These are phyloP conservation scores for Ambastaia sidthimunki DNA, from an alignment of 2,797 vertebrate species.

Conservation along the genomic window DNA sequence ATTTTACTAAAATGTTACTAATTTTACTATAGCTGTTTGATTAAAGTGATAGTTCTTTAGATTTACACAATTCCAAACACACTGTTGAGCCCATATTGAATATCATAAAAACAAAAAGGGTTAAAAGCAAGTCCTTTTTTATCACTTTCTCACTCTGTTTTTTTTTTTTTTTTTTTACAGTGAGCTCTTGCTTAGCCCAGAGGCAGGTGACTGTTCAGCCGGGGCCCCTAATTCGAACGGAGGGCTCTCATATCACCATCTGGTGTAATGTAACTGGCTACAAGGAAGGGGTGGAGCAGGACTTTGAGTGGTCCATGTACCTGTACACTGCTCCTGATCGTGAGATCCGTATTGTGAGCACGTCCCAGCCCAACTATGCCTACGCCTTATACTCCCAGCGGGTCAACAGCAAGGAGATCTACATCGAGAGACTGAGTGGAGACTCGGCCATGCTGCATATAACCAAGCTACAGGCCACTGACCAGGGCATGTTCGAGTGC, in stretches of 20 bases:
- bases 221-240: conserved; percentile 82
- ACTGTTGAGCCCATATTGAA: no score
- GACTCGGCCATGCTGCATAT: conserved; percentile 87
- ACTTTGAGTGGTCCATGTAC: conserved; percentile 94
- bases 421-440: conserved; percentile 82
- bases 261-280: conserved; percentile 87
- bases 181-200: conserved; percentile 77
- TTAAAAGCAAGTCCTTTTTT: background rate
- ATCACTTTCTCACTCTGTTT: conserved; percentile 26
- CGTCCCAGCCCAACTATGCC: conserved; percentile 81
- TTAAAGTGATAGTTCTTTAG: no score
- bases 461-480: conserved; percentile 80
- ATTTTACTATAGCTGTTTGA: no score
- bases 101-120: no score
- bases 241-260: conserved; percentile 85
- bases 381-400: conserved; percentile 82
- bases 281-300: conserved; percentile 79
- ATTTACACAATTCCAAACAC: no score
- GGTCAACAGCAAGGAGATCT: conserved; percentile 82
- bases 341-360: conserved; percentile 92
- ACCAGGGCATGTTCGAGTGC: conserved; percentile 90
- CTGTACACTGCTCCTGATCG: conserved; percentile 71
- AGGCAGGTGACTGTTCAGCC: conserved; percentile 83
- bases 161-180: conserved; percentile 52
- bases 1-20: no score